These are phyloP conservation scores for Oscheius myriophilus DNA, from an alignment of 2,888 invertebrate species.

Conservation along the genomic window DNA sequence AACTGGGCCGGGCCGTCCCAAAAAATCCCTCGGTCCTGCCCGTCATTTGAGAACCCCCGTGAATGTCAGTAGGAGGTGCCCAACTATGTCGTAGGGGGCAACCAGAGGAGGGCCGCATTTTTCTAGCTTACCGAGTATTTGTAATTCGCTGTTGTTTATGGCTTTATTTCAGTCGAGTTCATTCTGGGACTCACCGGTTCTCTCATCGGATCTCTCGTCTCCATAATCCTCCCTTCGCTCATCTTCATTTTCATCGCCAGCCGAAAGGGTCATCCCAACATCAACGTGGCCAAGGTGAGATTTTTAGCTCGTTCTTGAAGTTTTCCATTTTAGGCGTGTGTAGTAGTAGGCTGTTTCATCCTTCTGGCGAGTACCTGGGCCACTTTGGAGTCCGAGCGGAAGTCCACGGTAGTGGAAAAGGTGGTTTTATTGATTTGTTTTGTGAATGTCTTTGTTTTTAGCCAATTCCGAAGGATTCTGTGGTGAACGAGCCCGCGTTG, in stretches of 20 bases:
- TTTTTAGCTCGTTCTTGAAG: neutral
- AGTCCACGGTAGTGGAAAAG: slow-evolving; percentile 50
- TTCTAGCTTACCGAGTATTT: too few species aligned
- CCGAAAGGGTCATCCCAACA: slow-evolving; percentile 14
- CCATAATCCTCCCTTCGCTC: slow-evolving; percentile 89
- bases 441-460: slow-evolving; percentile 3
- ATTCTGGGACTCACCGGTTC: slow-evolving; percentile 93
- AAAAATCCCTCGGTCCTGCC: too few species aligned
- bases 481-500: slow-evolving; percentile 42
- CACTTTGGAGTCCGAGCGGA: slow-evolving; percentile 75
- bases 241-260: slow-evolving; percentile 76
- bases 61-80: too few species aligned
- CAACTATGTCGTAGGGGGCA: too few species aligned
- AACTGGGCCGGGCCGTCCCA: too few species aligned
- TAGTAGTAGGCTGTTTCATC: slow-evolving; percentile 85
- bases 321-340: slow-evolving; percentile 76
- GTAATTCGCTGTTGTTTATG: neutral
- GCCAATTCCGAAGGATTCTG: slow-evolving; percentile 39
- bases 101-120: too few species aligned
- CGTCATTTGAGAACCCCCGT: too few species aligned
- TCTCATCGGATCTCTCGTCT: slow-evolving; percentile 91
- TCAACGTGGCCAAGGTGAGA: slow-evolving; percentile 24
- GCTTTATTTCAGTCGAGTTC: slow-evolving; percentile 76
- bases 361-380: slow-evolving; percentile 91
- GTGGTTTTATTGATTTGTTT: slow-evolving; percentile 21